These are phyloP conservation scores for Phoebastria nigripes DNA, from an alignment of 2,797 vertebrate species.

Conservation along the genomic window DNA sequence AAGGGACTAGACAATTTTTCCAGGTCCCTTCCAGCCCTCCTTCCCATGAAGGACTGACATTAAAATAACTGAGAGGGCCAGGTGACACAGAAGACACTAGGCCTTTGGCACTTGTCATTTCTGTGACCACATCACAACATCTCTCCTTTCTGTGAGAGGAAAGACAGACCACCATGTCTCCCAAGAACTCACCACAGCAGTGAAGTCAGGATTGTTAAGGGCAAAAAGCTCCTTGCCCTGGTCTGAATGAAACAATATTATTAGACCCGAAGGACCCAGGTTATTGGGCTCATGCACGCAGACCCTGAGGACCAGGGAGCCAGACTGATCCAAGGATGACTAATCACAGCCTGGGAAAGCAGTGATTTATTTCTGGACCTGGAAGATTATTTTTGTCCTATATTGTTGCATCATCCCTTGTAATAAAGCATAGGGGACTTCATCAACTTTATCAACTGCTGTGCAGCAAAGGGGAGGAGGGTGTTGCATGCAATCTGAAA, in stretches of 20 bases:
- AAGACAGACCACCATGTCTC: background rate
- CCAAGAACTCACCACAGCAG: background rate
- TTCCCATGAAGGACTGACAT: background rate
- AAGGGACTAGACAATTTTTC: background rate
- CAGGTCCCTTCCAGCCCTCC: background rate
- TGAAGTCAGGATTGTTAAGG: background rate
- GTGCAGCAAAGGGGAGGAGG: background rate
- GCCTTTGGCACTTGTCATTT: background rate
- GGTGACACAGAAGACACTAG: background rate
- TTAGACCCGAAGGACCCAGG: background rate
- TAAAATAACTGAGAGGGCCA: background rate
- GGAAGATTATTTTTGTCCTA: background rate
- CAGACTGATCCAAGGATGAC: background rate
- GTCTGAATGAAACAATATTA: background rate
- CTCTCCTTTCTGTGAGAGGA: background rate
- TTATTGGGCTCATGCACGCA: accelerated
- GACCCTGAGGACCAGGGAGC: background rate
- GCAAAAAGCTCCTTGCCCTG: background rate
- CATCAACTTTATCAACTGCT: background rate
- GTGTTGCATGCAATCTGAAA: background rate
- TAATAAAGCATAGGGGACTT: background rate
- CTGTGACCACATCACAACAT: background rate
- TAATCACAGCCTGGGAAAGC: background rate
- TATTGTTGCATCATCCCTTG: background rate
- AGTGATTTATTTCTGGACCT: background rate